Percentiles rank a stretch among this genome's conserved stretches.
phyloP scores from a whole-genome alignment of 92 coral and sea anemone genomes.

The Palythoa heliodiscus region DNA sequence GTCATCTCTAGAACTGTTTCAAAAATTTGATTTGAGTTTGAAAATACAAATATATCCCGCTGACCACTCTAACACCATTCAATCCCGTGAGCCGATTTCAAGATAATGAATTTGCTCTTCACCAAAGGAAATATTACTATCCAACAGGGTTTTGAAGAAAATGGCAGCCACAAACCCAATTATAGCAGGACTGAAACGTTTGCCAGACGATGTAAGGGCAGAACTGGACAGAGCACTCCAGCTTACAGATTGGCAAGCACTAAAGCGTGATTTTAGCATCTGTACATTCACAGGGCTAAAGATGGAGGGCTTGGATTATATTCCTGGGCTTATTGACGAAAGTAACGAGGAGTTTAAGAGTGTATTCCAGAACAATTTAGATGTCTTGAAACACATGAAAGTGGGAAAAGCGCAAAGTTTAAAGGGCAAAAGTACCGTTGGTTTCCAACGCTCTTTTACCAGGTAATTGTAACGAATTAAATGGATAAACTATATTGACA shows the following conservation, averaged over 20 bases:
- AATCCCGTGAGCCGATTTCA: not conserved
- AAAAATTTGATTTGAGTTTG: too few relatives aligned
- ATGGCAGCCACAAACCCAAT: not conserved
- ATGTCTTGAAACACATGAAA: not conserved
- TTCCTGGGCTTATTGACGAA: slow-evolving; percentile 37
- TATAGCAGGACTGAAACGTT: slow-evolving; percentile 29
- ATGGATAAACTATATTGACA: not conserved
- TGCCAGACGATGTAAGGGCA: slow-evolving; percentile 45
- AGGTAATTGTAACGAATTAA: slow-evolving; percentile 15
- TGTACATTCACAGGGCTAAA: slow-evolving; percentile 34
- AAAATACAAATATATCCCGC: not conserved
- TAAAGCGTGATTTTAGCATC: slow-evolving; percentile 48
- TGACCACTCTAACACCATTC: not conserved
- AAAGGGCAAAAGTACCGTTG: slow-evolving; percentile 48
- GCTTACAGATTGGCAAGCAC: slow-evolving; percentile 37
- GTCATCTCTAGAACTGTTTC: too few relatives aligned
- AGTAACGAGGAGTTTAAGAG: slow-evolving; percentile 14
- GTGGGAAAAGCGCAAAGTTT: slow-evolving; percentile 45
- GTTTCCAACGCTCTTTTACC: slow-evolving; percentile 42
- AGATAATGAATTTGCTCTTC: not conserved
- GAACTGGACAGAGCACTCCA: slow-evolving; percentile 35
- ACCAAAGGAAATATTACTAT: too few relatives aligned
- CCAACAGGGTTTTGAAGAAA: not conserved
- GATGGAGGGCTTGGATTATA: slow-evolving; percentile 32
- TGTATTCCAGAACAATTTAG: slow-evolving; percentile 23